phyloP scores from a whole-genome alignment of 2,888 invertebrate genomes.

The Synanthedon tipuliformis region DNA sequence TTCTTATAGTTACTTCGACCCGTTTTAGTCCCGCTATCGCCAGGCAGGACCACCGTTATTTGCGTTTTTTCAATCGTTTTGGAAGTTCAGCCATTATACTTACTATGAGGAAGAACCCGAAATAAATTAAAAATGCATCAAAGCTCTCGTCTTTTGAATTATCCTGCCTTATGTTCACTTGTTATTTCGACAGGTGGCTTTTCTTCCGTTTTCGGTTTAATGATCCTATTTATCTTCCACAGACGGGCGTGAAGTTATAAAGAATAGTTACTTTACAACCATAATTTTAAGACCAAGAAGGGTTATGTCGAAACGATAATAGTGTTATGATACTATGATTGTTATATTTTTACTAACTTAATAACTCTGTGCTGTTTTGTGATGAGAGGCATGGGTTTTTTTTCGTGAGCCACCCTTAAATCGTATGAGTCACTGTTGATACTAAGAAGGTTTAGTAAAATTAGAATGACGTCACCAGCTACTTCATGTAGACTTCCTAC shows the following conservation, averaged over 20 bases:
- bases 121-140: slow-evolving; percentile 58
- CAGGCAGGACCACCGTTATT: slow-evolving; percentile 25
- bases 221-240: neutral
- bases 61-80: slow-evolving; percentile 20
- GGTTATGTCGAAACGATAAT: no score
- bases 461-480: neutral
- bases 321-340: no score
- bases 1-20: slow-evolving; percentile 3
- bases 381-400: neutral
- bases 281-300: no score
- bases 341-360: no score
- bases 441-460: neutral
- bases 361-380: no score
- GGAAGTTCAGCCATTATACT: slow-evolving; percentile 25
- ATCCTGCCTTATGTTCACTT: neutral
- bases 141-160: slow-evolving; percentile 22
- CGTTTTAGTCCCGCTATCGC: slow-evolving; percentile 12
- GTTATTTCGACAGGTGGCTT: neutral
- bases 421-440: neutral
- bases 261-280: no score
- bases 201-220: neutral
- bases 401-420: neutral
- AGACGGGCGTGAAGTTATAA: no score
- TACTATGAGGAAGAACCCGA: slow-evolving; percentile 18
- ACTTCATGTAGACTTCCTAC: neutral